Conservation (phyloP, 2,888 invertebrate species). For the Mesorhabditis belari region DNA sequence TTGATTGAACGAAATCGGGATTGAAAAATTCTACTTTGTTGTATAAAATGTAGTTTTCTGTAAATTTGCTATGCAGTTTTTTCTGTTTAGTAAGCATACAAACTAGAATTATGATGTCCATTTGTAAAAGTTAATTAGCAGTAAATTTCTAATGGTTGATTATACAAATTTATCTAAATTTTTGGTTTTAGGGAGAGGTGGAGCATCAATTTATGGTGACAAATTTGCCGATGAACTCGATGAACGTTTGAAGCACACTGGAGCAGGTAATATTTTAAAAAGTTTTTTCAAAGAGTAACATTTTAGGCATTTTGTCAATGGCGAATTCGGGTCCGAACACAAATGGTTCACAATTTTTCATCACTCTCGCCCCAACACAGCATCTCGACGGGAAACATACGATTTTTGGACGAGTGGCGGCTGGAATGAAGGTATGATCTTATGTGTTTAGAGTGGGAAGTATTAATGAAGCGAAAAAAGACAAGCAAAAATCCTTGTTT, state of each 20-base stretch:
- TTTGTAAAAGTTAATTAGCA: too few relatives aligned
- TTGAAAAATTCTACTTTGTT: not conserved
- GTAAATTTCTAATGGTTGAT: too few relatives aligned
- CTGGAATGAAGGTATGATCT: constrained; percentile 45
- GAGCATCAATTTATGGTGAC: constrained; percentile 89
- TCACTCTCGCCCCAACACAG: constrained; percentile 88
- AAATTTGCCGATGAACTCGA: constrained; percentile 92
- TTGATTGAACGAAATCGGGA: not conserved
- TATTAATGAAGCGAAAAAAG: too few relatives aligned
- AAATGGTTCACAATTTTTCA: constrained; percentile 97
- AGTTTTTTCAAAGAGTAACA: not conserved
- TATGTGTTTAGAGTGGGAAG: too few relatives aligned
- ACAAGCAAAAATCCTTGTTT: not conserved
- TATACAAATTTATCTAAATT: too few relatives aligned
- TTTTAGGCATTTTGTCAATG: constrained; percentile 63
- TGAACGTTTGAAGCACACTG: constrained; percentile 88
- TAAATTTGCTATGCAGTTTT: too few relatives aligned
- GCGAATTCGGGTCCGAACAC: constrained; percentile 90
- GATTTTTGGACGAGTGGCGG: constrained; percentile 68
- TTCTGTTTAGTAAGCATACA: too few relatives aligned
- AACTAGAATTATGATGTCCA: too few relatives aligned
- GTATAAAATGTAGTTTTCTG: not conserved
- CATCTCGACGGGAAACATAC: constrained; percentile 97
- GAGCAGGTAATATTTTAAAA: constrained; percentile 64
- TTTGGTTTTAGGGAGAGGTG: constrained; percentile 69